A percentile compares a stretch with the other conserved stretches of the same genome.
Conservation (phyloP, 53 echinoderm and acorn worm species). For the Echinarachnius parma region DNA sequence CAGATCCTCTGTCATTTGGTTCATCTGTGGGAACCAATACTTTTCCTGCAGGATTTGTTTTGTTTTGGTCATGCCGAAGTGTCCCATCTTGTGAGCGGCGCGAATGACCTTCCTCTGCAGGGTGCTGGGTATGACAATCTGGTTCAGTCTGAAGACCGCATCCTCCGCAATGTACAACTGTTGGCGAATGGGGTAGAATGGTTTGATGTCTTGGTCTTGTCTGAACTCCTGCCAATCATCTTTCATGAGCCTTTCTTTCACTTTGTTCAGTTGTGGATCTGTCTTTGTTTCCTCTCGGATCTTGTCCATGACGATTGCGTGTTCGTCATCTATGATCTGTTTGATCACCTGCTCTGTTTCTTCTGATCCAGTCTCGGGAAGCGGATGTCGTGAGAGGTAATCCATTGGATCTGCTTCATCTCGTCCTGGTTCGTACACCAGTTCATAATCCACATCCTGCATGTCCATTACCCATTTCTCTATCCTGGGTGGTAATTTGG, state of each 20-base stretch:
- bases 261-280: constrained; percentile 37
- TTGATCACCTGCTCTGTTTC: constrained; percentile 30
- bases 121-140: constrained; percentile 50
- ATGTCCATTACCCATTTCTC: constrained; percentile 47
- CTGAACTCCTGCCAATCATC: constrained; percentile 25
- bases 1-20: constrained; percentile 47
- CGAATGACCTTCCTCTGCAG: no score
- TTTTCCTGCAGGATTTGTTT: no score
- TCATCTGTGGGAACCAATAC: constrained; percentile 52
- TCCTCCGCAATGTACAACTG: constrained; percentile 37
- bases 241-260: constrained; percentile 12
- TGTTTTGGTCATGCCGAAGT: constrained; percentile 49
- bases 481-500: constrained; percentile 45
- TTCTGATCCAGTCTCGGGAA: constrained; percentile 33
- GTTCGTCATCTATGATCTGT: constrained; percentile 21
- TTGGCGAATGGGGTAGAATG: no score
- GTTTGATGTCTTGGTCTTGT: constrained; percentile 38
- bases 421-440: constrained; percentile 39
- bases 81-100: constrained; percentile 54
- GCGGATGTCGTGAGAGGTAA: constrained; percentile 49
- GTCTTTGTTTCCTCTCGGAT: no score
- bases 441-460: constrained; percentile 48
- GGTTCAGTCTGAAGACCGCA: constrained; percentile 36
- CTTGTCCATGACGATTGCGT: no score
- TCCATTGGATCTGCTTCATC: constrained; percentile 52